Conservation (phyloP, 2,113 vertebrate species). For the Patagioenas fasciata region DNA sequence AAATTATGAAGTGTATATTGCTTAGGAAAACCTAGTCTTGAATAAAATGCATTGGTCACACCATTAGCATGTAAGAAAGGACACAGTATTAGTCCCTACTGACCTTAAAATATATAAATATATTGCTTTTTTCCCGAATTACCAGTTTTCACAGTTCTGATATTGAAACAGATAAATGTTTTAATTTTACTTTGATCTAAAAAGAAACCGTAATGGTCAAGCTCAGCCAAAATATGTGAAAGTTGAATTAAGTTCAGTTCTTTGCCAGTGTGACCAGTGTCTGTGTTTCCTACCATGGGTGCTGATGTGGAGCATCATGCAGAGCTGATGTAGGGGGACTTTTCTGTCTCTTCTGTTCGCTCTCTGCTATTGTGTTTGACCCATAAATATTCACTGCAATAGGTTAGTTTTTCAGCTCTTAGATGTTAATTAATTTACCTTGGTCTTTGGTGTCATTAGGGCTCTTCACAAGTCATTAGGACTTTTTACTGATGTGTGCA, state of each 20-base stretch:
- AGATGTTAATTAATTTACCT: neutral
- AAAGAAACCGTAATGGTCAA: rapidly evolving
- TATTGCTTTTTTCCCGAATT: neutral
- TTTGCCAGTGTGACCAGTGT: neutral
- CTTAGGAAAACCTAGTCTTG: neutral
- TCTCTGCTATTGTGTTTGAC: neutral
- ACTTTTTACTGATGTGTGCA: neutral
- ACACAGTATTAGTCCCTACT: neutral
- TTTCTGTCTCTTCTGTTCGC: neutral
- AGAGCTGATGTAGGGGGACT: neutral
- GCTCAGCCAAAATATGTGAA: neutral
- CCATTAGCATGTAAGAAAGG: neutral
- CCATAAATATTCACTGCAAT: neutral
- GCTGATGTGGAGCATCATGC: neutral
- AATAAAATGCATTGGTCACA: neutral
- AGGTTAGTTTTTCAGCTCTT: neutral
- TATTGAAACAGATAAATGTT: neutral
- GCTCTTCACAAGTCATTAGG: neutral
- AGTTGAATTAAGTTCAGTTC: neutral
- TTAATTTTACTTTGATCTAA: neutral
- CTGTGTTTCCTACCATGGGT: neutral
- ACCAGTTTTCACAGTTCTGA: neutral
- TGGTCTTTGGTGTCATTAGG: neutral
- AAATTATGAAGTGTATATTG: neutral
- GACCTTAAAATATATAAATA: neutral